Evolutionary conservation across 2,888 invertebrate species (phyloP).

Genomic region (Cerastis rubricosa): DNA sequence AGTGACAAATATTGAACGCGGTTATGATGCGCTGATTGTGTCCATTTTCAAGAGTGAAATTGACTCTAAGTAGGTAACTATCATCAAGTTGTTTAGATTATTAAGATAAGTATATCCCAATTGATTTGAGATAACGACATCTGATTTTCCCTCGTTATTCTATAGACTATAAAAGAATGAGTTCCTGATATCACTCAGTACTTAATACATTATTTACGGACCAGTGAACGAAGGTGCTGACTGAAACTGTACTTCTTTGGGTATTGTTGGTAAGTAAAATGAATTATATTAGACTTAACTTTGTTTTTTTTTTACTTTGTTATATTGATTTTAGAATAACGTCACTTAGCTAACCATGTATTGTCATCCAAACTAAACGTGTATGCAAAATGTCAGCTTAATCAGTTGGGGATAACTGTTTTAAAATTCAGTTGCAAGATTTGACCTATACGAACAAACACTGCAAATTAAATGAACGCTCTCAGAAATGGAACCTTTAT

Average conservation of each 20-base stretch:
- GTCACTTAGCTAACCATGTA: no score
- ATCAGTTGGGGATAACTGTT: no score
- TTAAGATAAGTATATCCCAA: constrained; percentile 42
- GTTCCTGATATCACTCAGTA: constrained; percentile 28
- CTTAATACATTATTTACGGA: constrained; percentile 3
- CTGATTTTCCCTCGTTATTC: constrained; percentile 52
- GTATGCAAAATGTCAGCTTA: no score
- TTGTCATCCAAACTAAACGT: no score
- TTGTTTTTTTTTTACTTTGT: neutral
- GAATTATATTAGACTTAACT: no score
- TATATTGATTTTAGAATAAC: no score
- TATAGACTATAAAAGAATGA: constrained; percentile 47
- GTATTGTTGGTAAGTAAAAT: constrained; percentile 30
- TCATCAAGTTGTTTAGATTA: constrained; percentile 29
- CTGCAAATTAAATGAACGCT: no score
- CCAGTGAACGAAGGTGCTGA: neutral
- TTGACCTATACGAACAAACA: no score
- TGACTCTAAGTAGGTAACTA: neutral
- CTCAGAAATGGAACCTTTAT: neutral
- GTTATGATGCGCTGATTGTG: neutral
- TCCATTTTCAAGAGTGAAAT: neutral
- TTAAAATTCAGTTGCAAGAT: no score
- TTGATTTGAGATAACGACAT: constrained; percentile 47
- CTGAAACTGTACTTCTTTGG: constrained; percentile 2
- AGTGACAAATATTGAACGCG: neutral